Percentiles rank a stretch among this genome's conserved stretches.
Evolutionary conservation across 2,888 invertebrate species (phyloP).

Genomic region (Caenorhabditis uteleia): DNA sequence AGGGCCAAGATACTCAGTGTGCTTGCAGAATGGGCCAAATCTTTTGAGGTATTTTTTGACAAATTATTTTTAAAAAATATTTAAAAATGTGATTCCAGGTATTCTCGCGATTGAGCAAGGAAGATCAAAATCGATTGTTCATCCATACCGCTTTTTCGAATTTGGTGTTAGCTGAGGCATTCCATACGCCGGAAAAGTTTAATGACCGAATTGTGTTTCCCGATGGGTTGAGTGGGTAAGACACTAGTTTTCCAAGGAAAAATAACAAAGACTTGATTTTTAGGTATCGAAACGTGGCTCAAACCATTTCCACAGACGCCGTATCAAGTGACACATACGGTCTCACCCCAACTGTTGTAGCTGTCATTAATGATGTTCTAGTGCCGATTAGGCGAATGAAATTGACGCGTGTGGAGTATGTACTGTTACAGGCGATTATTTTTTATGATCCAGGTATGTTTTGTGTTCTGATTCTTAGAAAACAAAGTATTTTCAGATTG

Average conservation of each 20-base stretch:
- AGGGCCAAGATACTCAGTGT: slow-evolving; percentile 66
- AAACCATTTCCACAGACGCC: slow-evolving; percentile 28
- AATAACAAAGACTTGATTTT: slow-evolving; percentile 3
- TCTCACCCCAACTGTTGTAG: slow-evolving; percentile 68
- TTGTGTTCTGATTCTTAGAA: neutral
- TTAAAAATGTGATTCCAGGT: slow-evolving; percentile 40
- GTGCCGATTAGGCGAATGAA: slow-evolving; percentile 67
- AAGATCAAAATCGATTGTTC: slow-evolving; percentile 56
- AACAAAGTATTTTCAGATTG: slow-evolving; percentile 58
- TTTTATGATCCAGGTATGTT: slow-evolving; percentile 67
- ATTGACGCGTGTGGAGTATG: slow-evolving; percentile 66
- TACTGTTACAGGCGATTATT: slow-evolving; percentile 65
- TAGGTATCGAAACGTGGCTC: slow-evolving; percentile 64
- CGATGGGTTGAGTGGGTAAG: slow-evolving; percentile 63
- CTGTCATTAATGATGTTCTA: slow-evolving; percentile 67
- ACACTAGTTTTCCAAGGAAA: neutral
- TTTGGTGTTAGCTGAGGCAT: slow-evolving; percentile 67
- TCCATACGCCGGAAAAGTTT: slow-evolving; percentile 67
- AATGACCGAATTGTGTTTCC: slow-evolving; percentile 67
- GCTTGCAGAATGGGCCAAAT: slow-evolving; percentile 68
- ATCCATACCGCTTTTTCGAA: slow-evolving; percentile 66
- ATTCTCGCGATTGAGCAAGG: slow-evolving; percentile 44
- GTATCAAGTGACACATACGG: slow-evolving; percentile 47
- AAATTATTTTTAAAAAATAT: neutral
- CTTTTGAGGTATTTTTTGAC: slow-evolving; percentile 53